Base-by-base conservation (phyloP, 2,888 invertebrate genomes). In the Pachycephus smyrnensis region DNA sequence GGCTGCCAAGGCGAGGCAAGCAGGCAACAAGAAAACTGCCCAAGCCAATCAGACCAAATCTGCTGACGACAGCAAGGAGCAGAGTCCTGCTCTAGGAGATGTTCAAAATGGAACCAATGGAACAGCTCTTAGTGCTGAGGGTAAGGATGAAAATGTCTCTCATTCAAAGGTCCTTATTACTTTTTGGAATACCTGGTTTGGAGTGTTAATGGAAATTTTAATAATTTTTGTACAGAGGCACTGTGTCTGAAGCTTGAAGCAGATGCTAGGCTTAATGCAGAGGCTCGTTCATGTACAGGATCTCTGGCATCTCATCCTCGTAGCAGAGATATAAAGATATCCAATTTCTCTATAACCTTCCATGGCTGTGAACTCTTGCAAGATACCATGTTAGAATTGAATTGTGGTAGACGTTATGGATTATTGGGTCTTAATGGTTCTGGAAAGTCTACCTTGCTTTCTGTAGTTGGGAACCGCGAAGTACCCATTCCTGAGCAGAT, bases 371-470 rank as follows among this genome's bases (percentile, higher is more conserved):
- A 99, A 92, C 94, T 99, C 85, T 94, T 99, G 77, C 97, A 97
- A 89, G 99, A 99, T 91, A 98, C 99, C 1, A 95, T 97, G 92
- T 93, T 99, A 40, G 99, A 99, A 93, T 94, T 99, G 92, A 99
- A 99, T 93, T 98, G 98, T 92, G 99, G 99, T 0, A 94, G 99
- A 83, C 94, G 99, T 86, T 99, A 99, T 91, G 99, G 99, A 85
- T 94, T 99, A 12, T 95, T 99, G 85, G 99, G 99, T 76, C 94
- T 97, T n/a, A 99, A 99, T 92, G 99, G 99, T 84, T 97, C 98
- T 91, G 99, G 99, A 94, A 99, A 99, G 92, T 99, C 99, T 3
- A 98, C 99, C 3, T 92, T 99, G 79, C 93, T 99, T 83, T 94
- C 98, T 73, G 97, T 96, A 32, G 93, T 99, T 80, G 98, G 98